Evolutionary conservation across 2,888 invertebrate species (phyloP).

Genomic region (Cephus pygmeus): DNA sequence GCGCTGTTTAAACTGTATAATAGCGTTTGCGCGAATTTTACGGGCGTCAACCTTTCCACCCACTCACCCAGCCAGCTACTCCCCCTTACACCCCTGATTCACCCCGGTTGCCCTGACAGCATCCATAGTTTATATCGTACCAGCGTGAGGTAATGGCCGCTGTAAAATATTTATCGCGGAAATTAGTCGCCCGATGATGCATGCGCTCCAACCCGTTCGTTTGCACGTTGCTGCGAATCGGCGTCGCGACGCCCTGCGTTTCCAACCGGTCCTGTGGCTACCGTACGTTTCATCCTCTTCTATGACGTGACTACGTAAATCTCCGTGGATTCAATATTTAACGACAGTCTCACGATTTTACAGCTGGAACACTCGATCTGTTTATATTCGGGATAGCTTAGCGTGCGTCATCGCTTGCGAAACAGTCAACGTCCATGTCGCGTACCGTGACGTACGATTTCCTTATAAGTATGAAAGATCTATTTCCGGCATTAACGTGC

Average conservation of each 20-base stretch:
- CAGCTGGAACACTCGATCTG: neutral
- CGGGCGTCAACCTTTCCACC: slow-evolving; percentile 43
- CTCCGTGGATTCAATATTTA: slow-evolving; percentile 2
- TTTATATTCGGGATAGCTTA: neutral
- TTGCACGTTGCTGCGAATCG: neutral
- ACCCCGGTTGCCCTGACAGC: slow-evolving; percentile 33
- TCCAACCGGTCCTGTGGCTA: neutral
- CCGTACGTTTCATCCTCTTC: neutral
- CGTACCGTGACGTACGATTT: neutral
- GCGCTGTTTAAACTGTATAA: slow-evolving; percentile 44
- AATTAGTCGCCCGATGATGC: slow-evolving; percentile 59
- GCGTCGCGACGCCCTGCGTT: neutral
- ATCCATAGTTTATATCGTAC: slow-evolving; percentile 43
- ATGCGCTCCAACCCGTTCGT: slow-evolving; percentile 31
- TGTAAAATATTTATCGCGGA: slow-evolving; percentile 60
- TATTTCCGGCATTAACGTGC: neutral
- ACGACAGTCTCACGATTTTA: slow-evolving; percentile 1
- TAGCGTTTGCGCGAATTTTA: slow-evolving; percentile 46
- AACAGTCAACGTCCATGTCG: neutral
- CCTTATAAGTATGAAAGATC: neutral
- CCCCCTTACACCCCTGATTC: slow-evolving; percentile 14
- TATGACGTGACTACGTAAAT: neutral
- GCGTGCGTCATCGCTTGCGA: neutral
- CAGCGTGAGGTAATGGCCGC: slow-evolving; percentile 52
- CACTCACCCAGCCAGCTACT: slow-evolving; percentile 33